Evolutionary conservation across 2,797 vertebrate species (phyloP), one percentile per base, ranked within the genome.

Genomic region (Cuculus canorus): DNA sequence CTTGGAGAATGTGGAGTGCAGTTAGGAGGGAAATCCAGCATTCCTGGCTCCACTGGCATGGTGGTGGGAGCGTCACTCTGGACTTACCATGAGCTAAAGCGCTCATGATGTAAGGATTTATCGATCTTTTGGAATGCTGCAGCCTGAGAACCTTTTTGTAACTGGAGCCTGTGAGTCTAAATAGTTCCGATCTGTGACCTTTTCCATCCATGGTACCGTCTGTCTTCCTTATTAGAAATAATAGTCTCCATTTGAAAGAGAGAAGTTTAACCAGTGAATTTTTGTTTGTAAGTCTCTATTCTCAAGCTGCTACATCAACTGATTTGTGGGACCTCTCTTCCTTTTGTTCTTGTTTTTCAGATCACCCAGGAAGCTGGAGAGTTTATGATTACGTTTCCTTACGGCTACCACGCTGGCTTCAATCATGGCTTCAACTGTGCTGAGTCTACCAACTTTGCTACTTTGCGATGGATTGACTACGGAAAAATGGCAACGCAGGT

Each of bases 351-450:
- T 71, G 37, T 37, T 65, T 35, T 93, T 13, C 97, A 99, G 99
- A 98, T 99, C 95, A 99, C 99, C 13, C 99, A 99, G 95, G 99
- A 99, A 39, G 99, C 99, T 0, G 99, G 99, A 2, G 99, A 99
- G 96, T 99, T 99, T n/a, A 99, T 99, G 99, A 94, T 99, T 88
- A 99, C 99, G 0, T 99, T 99, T 82, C 99, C 99, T 7, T 99
- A 99, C 0, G 99, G 99, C 50, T 99, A 99, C 97, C 99, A 99
- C 0, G 99, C 99, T 0, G 99, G 99, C 56, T 99, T 99, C 97
- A 99, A 99, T 60, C 99, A 99, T 1, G 99, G 99, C 56, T 99
- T 99, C 98, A 99, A 99, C 98, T 99, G 99, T 1, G 99, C 99
- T 0, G 99, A 99, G 90, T 99, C 99, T 28, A 99, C 99, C 78